Evolutionary conservation across 2,888 invertebrate species (phyloP).

Genomic region (Orchestes rusci): DNA sequence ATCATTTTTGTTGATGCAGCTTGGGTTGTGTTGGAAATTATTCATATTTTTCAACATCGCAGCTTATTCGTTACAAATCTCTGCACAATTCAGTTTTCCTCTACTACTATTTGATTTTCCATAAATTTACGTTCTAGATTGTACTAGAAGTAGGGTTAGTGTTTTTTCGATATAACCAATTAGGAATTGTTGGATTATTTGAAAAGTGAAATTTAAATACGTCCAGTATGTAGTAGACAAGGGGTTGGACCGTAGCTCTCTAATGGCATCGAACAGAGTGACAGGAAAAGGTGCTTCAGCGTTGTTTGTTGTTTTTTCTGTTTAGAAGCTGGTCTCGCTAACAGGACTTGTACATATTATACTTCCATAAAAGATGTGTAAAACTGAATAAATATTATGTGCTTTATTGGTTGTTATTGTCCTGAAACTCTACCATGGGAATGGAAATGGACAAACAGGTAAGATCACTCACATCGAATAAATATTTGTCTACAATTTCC

Average conservation of each 20-base stretch:
- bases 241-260: background rate
- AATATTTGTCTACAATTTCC: too few species aligned
- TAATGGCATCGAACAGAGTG: background rate
- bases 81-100: too few species aligned
- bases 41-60: too few species aligned
- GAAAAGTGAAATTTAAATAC: background rate
- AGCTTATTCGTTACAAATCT: too few species aligned
- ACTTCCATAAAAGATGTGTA: background rate
- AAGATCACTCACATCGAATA: too few species aligned
- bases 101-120: too few species aligned
- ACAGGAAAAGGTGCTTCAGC: background rate
- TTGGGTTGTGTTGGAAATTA: background rate
- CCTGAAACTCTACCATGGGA: background rate
- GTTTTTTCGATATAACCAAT: too few species aligned
- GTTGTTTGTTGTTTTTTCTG: background rate
- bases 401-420: background rate
- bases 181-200: background rate
- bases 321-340: background rate
- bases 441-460: too few species aligned
- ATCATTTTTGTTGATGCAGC: background rate
- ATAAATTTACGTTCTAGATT: too few species aligned
- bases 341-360: background rate
- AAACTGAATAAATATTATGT: background rate
- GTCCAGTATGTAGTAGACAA: background rate
- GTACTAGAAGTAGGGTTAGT: too few species aligned